These are phyloP conservation scores for Neodiprion fabricii DNA, from an alignment of 1,140 invertebrate species.

Conservation along the genomic window DNA sequence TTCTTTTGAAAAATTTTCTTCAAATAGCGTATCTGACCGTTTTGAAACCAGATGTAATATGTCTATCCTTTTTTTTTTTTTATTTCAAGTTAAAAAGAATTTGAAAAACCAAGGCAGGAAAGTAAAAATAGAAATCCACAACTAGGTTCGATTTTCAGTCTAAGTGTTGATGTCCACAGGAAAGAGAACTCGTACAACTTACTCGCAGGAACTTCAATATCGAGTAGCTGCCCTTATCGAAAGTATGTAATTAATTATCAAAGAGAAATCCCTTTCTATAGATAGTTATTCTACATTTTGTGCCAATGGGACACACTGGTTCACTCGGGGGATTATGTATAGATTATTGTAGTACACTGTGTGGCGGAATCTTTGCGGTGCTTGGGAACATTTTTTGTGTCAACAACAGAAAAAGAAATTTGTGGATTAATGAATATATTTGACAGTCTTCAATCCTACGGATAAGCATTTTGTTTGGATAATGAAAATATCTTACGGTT, in stretches of 20 bases:
- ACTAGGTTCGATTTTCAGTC: constrained; percentile 33
- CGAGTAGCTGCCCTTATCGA: constrained; percentile 62
- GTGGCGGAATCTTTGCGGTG: background rate
- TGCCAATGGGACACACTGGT: background rate
- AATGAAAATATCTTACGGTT: no score
- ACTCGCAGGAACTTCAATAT: constrained; percentile 63
- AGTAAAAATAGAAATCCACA: constrained; percentile 4
- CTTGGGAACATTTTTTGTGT: background rate
- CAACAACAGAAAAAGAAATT: background rate
- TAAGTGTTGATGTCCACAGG: constrained; percentile 56
- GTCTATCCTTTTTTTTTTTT: no score
- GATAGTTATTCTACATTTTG: background rate
- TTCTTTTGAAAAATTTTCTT: background rate
- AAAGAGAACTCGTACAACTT: constrained; percentile 61
- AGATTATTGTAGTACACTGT: background rate
- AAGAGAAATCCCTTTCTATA: constrained; percentile 7
- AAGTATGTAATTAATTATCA: constrained; percentile 58
- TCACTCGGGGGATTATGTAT: background rate
- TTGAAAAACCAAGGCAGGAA: background rate
- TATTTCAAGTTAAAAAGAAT: no score
- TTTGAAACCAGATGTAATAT: no score
- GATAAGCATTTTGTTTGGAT: no score
- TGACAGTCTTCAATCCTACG: no score
- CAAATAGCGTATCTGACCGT: no score
- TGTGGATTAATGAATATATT: background rate